Evolutionary conservation across 1,140 invertebrate species (phyloP), one percentile per base, ranked within the genome.

Genomic region (Eumaeus atala): DNA sequence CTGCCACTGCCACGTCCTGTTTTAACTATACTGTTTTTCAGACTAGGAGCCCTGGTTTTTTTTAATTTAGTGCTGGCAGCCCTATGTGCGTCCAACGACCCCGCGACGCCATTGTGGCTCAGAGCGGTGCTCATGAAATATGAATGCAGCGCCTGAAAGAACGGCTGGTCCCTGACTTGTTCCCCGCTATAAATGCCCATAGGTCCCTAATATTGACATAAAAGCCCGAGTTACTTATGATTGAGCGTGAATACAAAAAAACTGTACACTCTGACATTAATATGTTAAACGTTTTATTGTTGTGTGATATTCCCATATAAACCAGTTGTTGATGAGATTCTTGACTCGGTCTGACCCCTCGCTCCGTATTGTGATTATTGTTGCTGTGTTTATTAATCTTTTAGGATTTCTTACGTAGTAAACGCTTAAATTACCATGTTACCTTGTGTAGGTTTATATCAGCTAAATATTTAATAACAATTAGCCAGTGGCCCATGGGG

Each of bases 71-170:
- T 2, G 21, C 58, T 59, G 58, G 65, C 60, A 64, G 70, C 21
- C 21, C 21, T 28, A 28, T 28, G 21, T 2, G 61, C 68, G 81
- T 74, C 72, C 72, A 72, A 76, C 75, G 74, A 78, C 69, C 79
- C 74, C 74, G 72, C 76, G 73, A 62, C 79, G 72, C 70, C 76
- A 83, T 85, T 83, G 81, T 85, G 67, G 61, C 65, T 64, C 58
- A 67, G 72, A 67, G 72, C 69, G 65, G 63, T 67, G 67, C 81
- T 83, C 76, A 85, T 84, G 73, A 78, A 84, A 83, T 85, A 85
- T 85, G 70, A 74, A 85, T 70, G 73, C 70, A 69, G 53, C 47
- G 66, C 64, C 74, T 83, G 75, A 79, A 84, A 83, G 77, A 79
- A 73, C 64, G 63, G 57, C 63, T 64, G 64, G 64, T 66, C 65